phyloP scores from a whole-genome alignment of 2,113 vertebrate genomes.

The Calidris pygmaea region DNA sequence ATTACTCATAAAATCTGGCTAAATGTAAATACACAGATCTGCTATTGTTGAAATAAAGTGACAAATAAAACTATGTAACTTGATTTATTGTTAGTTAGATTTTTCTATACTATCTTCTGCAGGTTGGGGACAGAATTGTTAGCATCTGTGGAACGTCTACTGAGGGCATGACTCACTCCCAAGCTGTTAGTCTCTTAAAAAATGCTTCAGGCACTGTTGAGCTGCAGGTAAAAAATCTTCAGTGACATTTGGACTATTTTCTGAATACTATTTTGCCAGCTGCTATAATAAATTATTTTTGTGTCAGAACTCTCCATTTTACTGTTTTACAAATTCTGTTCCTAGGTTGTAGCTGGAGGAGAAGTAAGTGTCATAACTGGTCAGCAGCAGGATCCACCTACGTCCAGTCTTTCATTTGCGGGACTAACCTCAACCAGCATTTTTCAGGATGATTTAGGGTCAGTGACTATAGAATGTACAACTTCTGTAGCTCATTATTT shows the following conservation, averaged over 20 bases:
- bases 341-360: slow-evolving; percentile 88
- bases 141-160: slow-evolving; percentile 89
- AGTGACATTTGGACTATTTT: slow-evolving; percentile 20
- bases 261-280: neutral
- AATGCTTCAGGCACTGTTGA: slow-evolving; percentile 87
- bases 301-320: neutral
- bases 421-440: slow-evolving; percentile 84
- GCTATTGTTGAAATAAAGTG: neutral
- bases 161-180: slow-evolving; percentile 91
- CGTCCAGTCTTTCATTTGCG: slow-evolving; percentile 58
- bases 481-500: neutral
- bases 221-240: slow-evolving; percentile 83
- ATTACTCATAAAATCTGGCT: neutral
- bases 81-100: neutral
- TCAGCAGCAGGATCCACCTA: slow-evolving; percentile 79
- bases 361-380: slow-evolving; percentile 89
- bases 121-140: slow-evolving; percentile 96
- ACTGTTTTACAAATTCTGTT: neutral
- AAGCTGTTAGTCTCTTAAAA: slow-evolving; percentile 91
- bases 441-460: slow-evolving; percentile 96
- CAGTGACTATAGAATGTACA: neutral
- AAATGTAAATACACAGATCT: neutral
- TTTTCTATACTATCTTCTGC: neutral
- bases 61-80: neutral
- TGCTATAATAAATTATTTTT: neutral